Base-by-base conservation (phyloP, 2,888 invertebrate species). In the Sphinx pinastri region DNA sequence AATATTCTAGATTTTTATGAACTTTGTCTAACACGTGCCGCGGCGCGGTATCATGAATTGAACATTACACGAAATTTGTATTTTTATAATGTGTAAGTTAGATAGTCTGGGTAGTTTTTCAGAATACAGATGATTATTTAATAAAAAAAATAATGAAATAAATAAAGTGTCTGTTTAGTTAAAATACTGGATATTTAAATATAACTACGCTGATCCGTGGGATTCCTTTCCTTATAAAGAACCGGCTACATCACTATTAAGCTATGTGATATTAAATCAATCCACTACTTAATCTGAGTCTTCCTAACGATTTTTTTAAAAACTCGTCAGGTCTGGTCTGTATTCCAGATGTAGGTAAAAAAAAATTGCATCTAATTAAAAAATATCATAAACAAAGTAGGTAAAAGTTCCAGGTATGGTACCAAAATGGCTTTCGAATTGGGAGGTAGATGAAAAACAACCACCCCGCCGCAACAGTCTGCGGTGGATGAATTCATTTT, bases 401-500 rank as follows among this genome's bases (percentile, higher is more conserved):
- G 19, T 13, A 14, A 63, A 49, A 11, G 7, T 12, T 63, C 16
- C 13, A 63, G 16, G 19, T 63, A 69, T 19, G 45, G 10, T 14
- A 47, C 11, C 49, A 60, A 76, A 79, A 76, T 71, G 52, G 71
- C 75, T 77, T 76, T 77, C 71, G 70, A 73, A 77, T 77, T 77
- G 76, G 72, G 74, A 79, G 77, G 76, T 79, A 78, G 75, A 84
- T 84, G 84, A 85, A 85, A 87, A 87, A 87, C 83, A 86, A 83
- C 81, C 81, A 71, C 75, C 68, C 68, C 55, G 76, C 89, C 88
- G 79, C 87, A 84, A 77, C 85, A 83, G 85, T 82, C 84, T 88
- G 91, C 85, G 90, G 90, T 83, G 74, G 68, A 72, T 77, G 84
- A 86, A 85, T 87, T 88, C 84, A 89, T 89, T 90, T 89, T 80